These are phyloP conservation scores for Monodelphis domestica DNA, from an alignment of 2,797 vertebrate species.

Conservation along the genomic window DNA sequence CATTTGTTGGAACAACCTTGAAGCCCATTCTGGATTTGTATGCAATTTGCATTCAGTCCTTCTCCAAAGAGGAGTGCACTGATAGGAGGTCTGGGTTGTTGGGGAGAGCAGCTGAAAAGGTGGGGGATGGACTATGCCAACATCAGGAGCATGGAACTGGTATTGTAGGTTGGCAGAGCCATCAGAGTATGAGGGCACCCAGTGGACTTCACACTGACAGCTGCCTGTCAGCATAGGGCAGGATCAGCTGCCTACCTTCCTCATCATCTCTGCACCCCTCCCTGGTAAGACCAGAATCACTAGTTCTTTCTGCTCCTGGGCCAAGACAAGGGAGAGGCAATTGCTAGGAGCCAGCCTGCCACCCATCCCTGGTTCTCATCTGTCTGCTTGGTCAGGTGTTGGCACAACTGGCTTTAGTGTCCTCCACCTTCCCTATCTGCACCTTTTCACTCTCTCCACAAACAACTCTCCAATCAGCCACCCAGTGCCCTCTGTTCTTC, in stretches of 20 bases:
- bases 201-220: conserved; percentile 73
- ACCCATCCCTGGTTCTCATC: conserved; percentile 46
- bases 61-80: neutral
- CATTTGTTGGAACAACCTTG: neutral
- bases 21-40: neutral
- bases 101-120: neutral
- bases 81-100: neutral
- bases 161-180: conserved; percentile 78
- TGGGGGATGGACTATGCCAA: neutral
- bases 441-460: neutral
- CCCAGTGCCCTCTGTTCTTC: neutral
- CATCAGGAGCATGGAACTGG: conserved; percentile 51
- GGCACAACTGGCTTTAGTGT: neutral
- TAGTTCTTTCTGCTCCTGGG: neutral
- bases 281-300: conserved; percentile 64
- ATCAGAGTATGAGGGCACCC: conserved; percentile 64
- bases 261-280: conserved; percentile 46
- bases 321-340: conserved; percentile 20
- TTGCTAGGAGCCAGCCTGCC: neutral
- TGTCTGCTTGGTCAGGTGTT: neutral
- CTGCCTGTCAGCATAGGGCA: conserved; percentile 58
- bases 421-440: neutral
- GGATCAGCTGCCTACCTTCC: conserved; percentile 8
- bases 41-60: neutral
- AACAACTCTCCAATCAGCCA: neutral